A percentile compares a stretch with the other conserved stretches of the same genome.
Conservation (phyloP, 2,888 invertebrate species). For the Diadegma fenestrale region DNA sequence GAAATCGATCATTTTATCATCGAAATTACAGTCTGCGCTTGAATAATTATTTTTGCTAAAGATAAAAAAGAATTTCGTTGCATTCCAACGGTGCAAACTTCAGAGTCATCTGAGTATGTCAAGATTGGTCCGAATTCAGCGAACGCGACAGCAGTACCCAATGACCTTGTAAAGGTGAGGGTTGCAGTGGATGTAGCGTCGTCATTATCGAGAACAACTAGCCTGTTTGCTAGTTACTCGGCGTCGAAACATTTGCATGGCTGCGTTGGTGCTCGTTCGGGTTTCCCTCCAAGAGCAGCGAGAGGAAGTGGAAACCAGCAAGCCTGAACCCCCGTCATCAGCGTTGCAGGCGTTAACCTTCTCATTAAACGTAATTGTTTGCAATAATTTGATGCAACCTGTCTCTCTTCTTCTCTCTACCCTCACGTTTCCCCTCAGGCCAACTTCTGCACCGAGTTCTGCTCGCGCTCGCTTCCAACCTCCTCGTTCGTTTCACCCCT, state of each 20-base stretch:
- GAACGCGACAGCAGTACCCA: neutral
- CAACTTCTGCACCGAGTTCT: slow-evolving; percentile 64
- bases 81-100: too few relatives aligned
- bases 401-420: slow-evolving; percentile 61
- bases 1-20: too few relatives aligned
- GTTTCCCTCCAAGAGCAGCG: slow-evolving; percentile 44
- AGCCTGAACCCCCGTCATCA: slow-evolving; percentile 55
- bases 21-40: too few relatives aligned
- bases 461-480: slow-evolving; percentile 62
- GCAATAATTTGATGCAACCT: slow-evolving; percentile 83
- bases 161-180: slow-evolving; percentile 13
- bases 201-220: slow-evolving; percentile 68
- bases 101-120: too few relatives aligned
- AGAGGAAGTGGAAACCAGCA: slow-evolving; percentile 9
- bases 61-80: too few relatives aligned
- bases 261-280: slow-evolving; percentile 71
- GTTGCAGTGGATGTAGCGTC: slow-evolving; percentile 25
- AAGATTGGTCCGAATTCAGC: neutral
- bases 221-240: slow-evolving; percentile 82
- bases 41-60: too few relatives aligned
- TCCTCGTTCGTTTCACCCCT: slow-evolving; percentile 35
- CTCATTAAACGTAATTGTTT: slow-evolving; percentile 84
- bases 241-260: slow-evolving; percentile 81
- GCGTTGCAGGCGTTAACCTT: slow-evolving; percentile 80
- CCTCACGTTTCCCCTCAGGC: slow-evolving; percentile 47